phyloP scores from a whole-genome alignment of 2,888 invertebrate genomes.

The Argyresthia albistria region DNA sequence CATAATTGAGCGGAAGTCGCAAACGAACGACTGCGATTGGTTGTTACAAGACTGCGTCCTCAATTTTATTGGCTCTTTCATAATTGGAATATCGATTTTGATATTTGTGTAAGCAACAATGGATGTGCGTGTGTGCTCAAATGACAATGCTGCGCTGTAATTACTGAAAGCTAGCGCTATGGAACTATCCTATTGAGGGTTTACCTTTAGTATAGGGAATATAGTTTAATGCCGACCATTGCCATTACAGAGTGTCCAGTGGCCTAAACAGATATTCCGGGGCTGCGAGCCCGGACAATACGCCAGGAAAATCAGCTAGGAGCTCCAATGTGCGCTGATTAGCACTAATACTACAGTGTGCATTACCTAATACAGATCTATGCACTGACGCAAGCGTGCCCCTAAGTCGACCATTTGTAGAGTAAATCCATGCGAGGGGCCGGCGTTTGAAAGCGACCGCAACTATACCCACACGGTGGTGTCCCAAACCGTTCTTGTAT shows the following conservation, averaged over 20 bases:
- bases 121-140: background rate
- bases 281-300: conserved; percentile 63
- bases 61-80: conserved; percentile 9
- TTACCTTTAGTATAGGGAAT: no score
- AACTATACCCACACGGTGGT: conserved; percentile 22
- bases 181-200: conserved; percentile 11
- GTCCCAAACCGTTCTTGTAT: conserved; percentile 64
- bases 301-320: conserved; percentile 56
- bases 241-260: conserved; percentile 62
- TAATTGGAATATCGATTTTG: conserved; percentile 11
- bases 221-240: conserved; percentile 43
- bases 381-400: no score
- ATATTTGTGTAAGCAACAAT: conserved; percentile 5
- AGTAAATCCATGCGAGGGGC: no score
- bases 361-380: conserved; percentile 42
- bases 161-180: conserved; percentile 31
- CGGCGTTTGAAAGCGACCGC: conserved; percentile 15
- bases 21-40: conserved; percentile 6
- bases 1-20: no score
- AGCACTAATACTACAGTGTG: conserved; percentile 60
- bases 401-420: no score
- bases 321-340: conserved; percentile 66
- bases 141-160: conserved; percentile 9
- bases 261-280: conserved; percentile 72
- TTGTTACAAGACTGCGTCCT: conserved; percentile 5